These are phyloP conservation scores for Pseudomyrmex dendroicus DNA, from an alignment of 1,140 invertebrate genomes.

Conservation along the genomic window DNA sequence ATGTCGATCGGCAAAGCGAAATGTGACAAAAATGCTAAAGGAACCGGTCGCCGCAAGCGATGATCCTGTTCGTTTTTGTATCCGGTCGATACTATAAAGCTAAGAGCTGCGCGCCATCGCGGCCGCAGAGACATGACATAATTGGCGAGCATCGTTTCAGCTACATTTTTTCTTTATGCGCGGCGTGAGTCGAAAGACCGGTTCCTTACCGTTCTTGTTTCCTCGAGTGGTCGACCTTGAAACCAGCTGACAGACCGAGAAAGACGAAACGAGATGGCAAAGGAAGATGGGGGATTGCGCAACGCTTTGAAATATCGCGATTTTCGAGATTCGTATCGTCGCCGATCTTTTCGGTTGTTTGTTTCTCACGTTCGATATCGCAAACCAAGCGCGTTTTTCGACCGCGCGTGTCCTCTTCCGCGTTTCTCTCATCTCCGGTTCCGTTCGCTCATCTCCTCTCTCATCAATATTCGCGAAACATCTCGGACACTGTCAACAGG, in stretches of 20 bases:
- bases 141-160: slow-evolving; percentile 29
- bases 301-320: slow-evolving; percentile 69
- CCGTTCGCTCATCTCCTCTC: no score
- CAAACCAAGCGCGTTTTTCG: no score
- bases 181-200: slow-evolving; percentile 50
- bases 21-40: background rate
- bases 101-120: background rate
- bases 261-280: slow-evolving; percentile 49
- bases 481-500: no score
- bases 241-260: slow-evolving; percentile 75
- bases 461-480: no score
- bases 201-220: slow-evolving; percentile 59
- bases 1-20: background rate
- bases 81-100: background rate
- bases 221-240: slow-evolving; percentile 73
- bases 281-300: slow-evolving; percentile 57
- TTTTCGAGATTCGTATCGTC: slow-evolving; percentile 35
- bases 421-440: no score
- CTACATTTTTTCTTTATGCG: slow-evolving; percentile 52
- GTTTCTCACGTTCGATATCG: no score
- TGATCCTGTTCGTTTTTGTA: slow-evolving; percentile 5
- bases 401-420: no score
- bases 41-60: background rate
- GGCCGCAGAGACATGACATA: slow-evolving; percentile 31
- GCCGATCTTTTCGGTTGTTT: no score